These are phyloP conservation scores for Umimayanthus chanpuru DNA, from an alignment of 92 coral and sea anemone genomes.

Conservation along the genomic window DNA sequence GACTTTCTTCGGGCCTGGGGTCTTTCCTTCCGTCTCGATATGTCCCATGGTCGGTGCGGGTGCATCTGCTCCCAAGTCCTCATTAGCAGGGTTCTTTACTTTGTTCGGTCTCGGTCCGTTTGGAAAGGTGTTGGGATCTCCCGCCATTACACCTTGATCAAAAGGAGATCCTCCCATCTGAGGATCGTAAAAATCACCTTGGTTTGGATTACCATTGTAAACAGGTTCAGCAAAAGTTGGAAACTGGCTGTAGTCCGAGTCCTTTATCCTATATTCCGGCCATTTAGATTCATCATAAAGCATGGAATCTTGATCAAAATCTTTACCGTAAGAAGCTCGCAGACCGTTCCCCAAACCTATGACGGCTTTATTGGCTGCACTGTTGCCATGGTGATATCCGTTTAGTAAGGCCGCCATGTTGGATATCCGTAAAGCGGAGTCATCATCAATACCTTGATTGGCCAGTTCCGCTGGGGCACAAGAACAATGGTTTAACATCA, in stretches of 20 bases:
- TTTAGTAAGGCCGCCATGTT: conserved; percentile 81
- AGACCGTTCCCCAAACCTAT: conserved; percentile 55
- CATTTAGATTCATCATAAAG: conserved; percentile 80
- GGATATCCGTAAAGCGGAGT: conserved; percentile 82
- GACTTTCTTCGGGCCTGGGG: conserved; percentile 14
- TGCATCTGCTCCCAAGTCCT: not conserved
- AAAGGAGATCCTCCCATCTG: conserved; percentile 16
- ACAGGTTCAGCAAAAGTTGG: conserved; percentile 47
- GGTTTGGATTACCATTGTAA: conserved; percentile 29
- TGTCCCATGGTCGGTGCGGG: not conserved
- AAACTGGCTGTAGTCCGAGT: conserved; percentile 75
- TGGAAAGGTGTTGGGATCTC: not conserved
- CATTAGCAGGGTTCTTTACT: not conserved
- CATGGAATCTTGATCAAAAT: conserved; percentile 66
- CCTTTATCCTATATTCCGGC: conserved; percentile 92
- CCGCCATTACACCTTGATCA: conserved; percentile 22
- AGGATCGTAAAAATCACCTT: conserved; percentile 29
- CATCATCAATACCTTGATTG: conserved; percentile 85
- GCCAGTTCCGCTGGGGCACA: conserved; percentile 74
- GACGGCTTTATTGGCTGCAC: conserved; percentile 62
- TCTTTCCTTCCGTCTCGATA: not conserved
- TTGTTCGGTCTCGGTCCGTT: not conserved
- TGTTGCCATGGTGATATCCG: conserved; percentile 33
- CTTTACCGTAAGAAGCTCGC: conserved; percentile 49
- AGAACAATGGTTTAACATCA: not conserved